phyloP scores from a whole-genome alignment of 1,140 invertebrate species.

The Aplysia californica region DNA sequence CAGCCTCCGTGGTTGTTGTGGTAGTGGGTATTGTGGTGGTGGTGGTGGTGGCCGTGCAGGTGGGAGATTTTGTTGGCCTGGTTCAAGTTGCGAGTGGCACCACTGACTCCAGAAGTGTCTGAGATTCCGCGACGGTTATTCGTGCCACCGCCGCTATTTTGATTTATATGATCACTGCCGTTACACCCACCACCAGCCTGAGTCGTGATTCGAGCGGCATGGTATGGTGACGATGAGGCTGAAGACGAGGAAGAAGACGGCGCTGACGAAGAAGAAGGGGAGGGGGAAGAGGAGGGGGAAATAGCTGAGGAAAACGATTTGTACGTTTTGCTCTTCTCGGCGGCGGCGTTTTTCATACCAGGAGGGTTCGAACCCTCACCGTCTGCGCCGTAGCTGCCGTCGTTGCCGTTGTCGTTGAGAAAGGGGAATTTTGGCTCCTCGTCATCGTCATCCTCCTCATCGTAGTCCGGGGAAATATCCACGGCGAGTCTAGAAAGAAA shows the following conservation, averaged over 20 bases:
- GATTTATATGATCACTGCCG: too few relatives aligned
- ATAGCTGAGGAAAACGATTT: too few relatives aligned
- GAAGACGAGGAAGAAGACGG: too few relatives aligned
- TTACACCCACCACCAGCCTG: too few relatives aligned
- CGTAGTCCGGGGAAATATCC: slow-evolving; percentile 12
- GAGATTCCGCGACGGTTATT: not conserved
- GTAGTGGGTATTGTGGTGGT: not conserved
- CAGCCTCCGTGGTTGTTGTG: not conserved
- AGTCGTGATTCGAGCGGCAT: not conserved
- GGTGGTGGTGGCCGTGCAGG: not conserved
- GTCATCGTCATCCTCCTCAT: not conserved
- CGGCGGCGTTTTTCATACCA: too few relatives aligned
- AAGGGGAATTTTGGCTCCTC: not conserved
- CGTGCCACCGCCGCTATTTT: not conserved
- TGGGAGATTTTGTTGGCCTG: not conserved
- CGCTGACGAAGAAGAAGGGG: too few relatives aligned
- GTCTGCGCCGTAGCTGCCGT: not conserved
- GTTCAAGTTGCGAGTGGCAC: too few relatives aligned
- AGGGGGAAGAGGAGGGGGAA: too few relatives aligned
- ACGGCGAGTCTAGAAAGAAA: slow-evolving; percentile 24
- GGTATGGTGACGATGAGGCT: too few relatives aligned
- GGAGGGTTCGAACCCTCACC: too few relatives aligned
- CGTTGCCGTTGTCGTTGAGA: not conserved
- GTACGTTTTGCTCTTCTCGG: too few relatives aligned
- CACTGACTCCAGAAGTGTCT: not conserved